These are phyloP conservation scores for Rousettus leschenaultii DNA, from an alignment of 2,113 vertebrate genomes.

Conservation along the genomic window DNA sequence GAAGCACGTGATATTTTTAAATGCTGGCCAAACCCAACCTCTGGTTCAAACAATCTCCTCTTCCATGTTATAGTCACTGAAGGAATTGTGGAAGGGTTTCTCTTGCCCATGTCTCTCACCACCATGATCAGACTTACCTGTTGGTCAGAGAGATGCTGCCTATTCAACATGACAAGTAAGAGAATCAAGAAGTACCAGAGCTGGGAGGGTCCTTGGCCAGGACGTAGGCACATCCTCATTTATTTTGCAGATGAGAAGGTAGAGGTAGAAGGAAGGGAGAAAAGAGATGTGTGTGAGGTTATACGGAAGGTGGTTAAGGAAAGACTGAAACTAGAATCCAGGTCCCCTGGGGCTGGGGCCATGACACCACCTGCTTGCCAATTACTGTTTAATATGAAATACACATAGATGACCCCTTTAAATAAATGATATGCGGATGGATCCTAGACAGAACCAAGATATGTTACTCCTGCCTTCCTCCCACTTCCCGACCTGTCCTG, in stretches of 20 bases:
- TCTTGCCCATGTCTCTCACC: background rate
- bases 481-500: background rate
- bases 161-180: background rate
- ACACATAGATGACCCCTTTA: background rate
- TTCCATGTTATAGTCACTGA: background rate
- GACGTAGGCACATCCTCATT: background rate
- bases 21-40: background rate
- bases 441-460: background rate
- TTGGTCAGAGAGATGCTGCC: background rate
- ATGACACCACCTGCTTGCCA: background rate
- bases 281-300: background rate
- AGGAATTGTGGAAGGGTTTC: background rate
- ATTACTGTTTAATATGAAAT: background rate
- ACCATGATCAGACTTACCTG: background rate
- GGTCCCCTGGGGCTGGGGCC: background rate
- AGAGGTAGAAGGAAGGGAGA: background rate
- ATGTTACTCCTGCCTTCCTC: background rate
- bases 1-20: background rate
- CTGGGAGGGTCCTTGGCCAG: background rate
- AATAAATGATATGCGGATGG: background rate
- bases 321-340: background rate
- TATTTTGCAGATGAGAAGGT: background rate
- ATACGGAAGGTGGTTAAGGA: background rate
- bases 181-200: background rate
- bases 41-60: background rate